phyloP scores from a whole-genome alignment of 30 jellyfish, hydroid and myxozoan genomes.

The Morbakka virulenta region DNA sequence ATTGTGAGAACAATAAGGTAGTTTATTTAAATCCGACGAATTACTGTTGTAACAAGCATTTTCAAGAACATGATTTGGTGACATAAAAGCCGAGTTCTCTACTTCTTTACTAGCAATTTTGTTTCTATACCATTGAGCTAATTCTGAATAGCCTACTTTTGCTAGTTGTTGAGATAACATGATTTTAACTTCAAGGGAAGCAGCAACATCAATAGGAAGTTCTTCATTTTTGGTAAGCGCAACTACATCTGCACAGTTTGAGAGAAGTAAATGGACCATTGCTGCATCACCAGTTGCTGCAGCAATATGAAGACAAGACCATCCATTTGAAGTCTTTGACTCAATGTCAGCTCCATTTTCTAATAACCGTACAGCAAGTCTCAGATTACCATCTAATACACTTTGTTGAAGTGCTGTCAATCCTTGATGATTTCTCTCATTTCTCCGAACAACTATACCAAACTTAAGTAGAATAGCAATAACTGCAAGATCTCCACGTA shows the following conservation, averaged over 20 bases:
- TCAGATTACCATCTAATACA: conserved; percentile 80
- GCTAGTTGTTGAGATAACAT: conserved; percentile 73
- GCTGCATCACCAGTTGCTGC: conserved; percentile 85
- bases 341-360: conserved; percentile 90
- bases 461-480: conserved; percentile 75
- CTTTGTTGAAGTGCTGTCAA: conserved; percentile 87
- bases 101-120: conserved; percentile 64
- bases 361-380: conserved; percentile 57
- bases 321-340: conserved; percentile 88
- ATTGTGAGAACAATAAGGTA: conserved; percentile 26
- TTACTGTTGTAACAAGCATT: conserved; percentile 80
- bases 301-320: conserved; percentile 93
- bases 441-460: conserved; percentile 69
- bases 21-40: neutral
- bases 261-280: conserved; percentile 43
- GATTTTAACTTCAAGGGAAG: conserved; percentile 64
- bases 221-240: conserved; percentile 86
- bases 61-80: conserved; percentile 79
- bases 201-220: conserved; percentile 84
- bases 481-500: conserved; percentile 75
- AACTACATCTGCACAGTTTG: conserved; percentile 81
- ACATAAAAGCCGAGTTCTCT: conserved; percentile 68
- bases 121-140: conserved; percentile 88
- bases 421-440: conserved; percentile 74
- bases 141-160: conserved; percentile 75